A percentile compares a stretch with the other conserved stretches of the same genome.
Conservation (phyloP, 2,888 invertebrate species). For the Abrostola triplasia region DNA sequence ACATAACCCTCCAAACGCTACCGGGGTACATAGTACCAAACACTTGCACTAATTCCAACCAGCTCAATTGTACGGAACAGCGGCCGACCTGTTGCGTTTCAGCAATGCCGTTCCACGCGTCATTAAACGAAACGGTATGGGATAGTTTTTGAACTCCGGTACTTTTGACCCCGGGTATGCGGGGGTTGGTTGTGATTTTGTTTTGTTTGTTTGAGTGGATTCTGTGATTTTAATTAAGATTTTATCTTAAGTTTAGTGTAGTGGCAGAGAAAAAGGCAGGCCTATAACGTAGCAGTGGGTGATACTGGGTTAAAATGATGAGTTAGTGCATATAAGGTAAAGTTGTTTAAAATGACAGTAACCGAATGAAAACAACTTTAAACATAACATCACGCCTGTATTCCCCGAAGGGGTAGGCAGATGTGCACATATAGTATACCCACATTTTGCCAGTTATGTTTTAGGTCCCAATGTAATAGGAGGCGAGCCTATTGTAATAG, state of each 20-base stretch:
- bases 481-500: too few relatives aligned
- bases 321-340: too few relatives aligned
- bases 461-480: too few relatives aligned
- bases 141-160: slow-evolving; percentile 47
- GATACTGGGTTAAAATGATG: too few relatives aligned
- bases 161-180: slow-evolving; percentile 38
- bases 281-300: too few relatives aligned
- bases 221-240: background rate
- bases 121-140: slow-evolving; percentile 33
- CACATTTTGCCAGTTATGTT: too few relatives aligned
- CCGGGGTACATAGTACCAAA: slow-evolving; percentile 4
- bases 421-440: too few relatives aligned
- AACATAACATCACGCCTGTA: too few relatives aligned
- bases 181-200: slow-evolving; percentile 30
- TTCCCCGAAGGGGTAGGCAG: too few relatives aligned
- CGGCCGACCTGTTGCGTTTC: slow-evolving; percentile 47
- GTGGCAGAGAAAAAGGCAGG: too few relatives aligned
- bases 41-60: slow-evolving; percentile 41
- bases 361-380: too few relatives aligned
- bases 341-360: too few relatives aligned
- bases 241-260: background rate
- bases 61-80: slow-evolving; percentile 32
- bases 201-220: slow-evolving; percentile 7
- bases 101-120: slow-evolving; percentile 26
- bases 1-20: background rate